Evolutionary conservation across 1,140 invertebrate genomes (phyloP), one percentile per base, ranked within the genome.

Genomic region (Orchestia grillus): DNA sequence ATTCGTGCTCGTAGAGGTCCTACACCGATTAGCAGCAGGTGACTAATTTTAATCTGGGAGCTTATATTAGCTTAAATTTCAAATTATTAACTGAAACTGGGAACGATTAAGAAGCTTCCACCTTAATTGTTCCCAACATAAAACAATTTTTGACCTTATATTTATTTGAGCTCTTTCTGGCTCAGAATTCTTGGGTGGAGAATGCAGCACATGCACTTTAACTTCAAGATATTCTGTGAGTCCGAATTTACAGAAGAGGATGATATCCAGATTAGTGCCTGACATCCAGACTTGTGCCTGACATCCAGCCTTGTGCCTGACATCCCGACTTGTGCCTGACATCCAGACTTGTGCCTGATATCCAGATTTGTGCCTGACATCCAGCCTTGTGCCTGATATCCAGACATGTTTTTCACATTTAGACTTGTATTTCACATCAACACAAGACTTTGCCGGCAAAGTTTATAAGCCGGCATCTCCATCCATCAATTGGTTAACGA

Each of bases 401-500:
- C 3, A 90, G 88, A 90, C 88, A 16, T 90, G 88, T 8, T 16
- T 41, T 11, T 42, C 3, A 42, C 41, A 44, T 90, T 28, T 3
- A 90, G 88, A 90, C 88, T 44, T 90, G 88, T 23, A 36, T 41
- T 3, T 42, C 11, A 43, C 41, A 11, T 90, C 47, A 53, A 53
- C 47, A 77, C 62, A 77, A 23, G 62, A 77, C 62, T 8, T 36
- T 8, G 62, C 62, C 62, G 28, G 62, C 28, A 36, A 36, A 87
- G n/a, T 41, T 42, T 36, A 90, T 42, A 90, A 42, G 88, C 88
- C n/a, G 11, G 87, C 92, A 0, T 94, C 43, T 94, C 92, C 92
- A 94, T 94, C 92, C 92, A 94, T 94, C 92, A 94, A 47, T 45
- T 47, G 92, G 43, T 44, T 94, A 94, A 94, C 92, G 92, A 94